Conservation (phyloP, 1,140 invertebrate species). For the Drosophila teissieri region DNA sequence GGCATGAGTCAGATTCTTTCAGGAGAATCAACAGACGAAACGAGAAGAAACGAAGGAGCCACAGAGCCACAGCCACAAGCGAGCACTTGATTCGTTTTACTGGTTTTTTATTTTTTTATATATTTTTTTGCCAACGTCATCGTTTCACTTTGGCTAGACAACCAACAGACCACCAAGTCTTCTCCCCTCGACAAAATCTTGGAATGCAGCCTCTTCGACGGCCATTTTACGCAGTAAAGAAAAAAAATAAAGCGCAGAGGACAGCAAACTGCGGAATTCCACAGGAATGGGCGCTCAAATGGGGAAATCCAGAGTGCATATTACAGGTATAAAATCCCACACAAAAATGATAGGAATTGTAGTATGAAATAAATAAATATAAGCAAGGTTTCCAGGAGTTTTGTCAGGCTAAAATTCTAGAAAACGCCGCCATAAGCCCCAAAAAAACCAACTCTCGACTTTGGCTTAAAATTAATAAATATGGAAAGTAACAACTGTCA, state of each 20-base stretch:
- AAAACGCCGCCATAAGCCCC: conserved; percentile 1
- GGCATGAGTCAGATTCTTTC: conserved; percentile 38
- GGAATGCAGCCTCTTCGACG: conserved; percentile 41
- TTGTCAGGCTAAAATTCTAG: neutral
- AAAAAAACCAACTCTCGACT: neutral
- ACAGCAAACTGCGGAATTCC: conserved; percentile 23
- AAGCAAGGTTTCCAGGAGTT: neutral
- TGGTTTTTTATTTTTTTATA: neutral
- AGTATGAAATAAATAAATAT: neutral
- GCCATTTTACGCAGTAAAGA: conserved; percentile 45
- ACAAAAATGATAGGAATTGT: neutral
- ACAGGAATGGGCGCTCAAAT: conserved; percentile 1
- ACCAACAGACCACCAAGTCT: conserved; percentile 57
- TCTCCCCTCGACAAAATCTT: conserved; percentile 21
- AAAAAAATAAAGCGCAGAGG: conserved; percentile 8
- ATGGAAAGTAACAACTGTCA: conserved; percentile 23
- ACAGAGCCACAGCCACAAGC: conserved; percentile 14
- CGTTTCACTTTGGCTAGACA: conserved; percentile 59
- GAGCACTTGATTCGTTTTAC: conserved; percentile 16
- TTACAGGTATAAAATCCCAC: neutral
- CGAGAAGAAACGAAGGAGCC: conserved; percentile 4
- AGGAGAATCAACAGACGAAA: conserved; percentile 13
- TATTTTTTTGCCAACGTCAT: conserved; percentile 49
- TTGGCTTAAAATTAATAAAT: conserved; percentile 19
- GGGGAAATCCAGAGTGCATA: neutral